Base-by-base conservation (phyloP, 2,888 invertebrate genomes). In the Mythimna vitellina region DNA sequence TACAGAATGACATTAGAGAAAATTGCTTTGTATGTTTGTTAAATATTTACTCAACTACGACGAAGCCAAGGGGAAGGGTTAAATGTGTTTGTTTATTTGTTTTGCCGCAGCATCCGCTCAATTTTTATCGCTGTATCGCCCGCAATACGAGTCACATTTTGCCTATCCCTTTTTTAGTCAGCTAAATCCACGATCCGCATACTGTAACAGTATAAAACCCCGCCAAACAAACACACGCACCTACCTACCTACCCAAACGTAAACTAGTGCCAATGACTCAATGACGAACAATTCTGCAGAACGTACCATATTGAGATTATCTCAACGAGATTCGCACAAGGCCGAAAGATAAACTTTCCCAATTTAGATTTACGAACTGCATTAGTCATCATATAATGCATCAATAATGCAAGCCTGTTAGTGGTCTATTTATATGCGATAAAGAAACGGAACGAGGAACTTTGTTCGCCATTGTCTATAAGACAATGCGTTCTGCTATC, bases 301-400 rank as follows among this genome's bases (percentile, higher is more conserved):
- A 82, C 69, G 46, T 12, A 62, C 49, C 56, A 46, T 70, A 78
- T 67, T 68, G 73, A 70, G 79, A 81, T 81, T 70, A 84, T 84
- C 73, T 74, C 38, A 71, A 69, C 65, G 57, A 35, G 53, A 49
- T 32, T 20, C 69, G 10, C n/a, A 42, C 66, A 72, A 76, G 82
- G 77, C 73, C 54, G 38, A 67, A 79, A 83, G 70, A 81, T 83
- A 84, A 64, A 79, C 80, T 80, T 74, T 82, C 82, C 72, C 64
- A 76, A 76, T 74, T 72, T 70, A 84, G 73, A 70, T 35, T 49
- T 25, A 56, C 6, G 51, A 35, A 64, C 29, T 65, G 66, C 67
- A 56, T 82, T 75, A 81, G 84, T 82, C 84, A 80, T 80, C 62
- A 68, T 68, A 68, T 68, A 68, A 70, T 70, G 81, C 81, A 78